Conservation (phyloP, 2,888 invertebrate genomes). For the Lithodes maja region DNA sequence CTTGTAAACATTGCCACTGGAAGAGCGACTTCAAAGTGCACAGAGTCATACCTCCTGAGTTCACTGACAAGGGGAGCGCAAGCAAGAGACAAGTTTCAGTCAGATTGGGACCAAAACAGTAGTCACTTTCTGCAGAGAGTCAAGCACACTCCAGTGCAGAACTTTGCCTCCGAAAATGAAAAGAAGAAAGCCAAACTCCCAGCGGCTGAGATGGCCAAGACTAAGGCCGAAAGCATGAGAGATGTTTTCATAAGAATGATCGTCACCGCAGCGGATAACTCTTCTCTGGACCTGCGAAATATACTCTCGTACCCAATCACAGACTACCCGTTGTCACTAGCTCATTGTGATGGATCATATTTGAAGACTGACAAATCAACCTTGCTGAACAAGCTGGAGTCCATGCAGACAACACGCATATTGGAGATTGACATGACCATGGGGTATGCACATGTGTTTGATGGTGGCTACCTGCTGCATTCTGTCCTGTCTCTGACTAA, state of each 20-base stretch:
- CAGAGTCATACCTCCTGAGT: not conserved
- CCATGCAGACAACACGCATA: not conserved
- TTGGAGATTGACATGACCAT: no score
- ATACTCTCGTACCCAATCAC: slow-evolving; percentile 14
- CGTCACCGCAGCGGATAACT: not conserved
- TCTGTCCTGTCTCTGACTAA: slow-evolving; percentile 1
- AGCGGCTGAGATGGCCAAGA: not conserved
- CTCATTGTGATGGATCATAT: slow-evolving; percentile 30
- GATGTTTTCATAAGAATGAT: slow-evolving; percentile 4
- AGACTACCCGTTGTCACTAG: slow-evolving; percentile 25
- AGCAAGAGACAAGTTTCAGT: slow-evolving; percentile 8
- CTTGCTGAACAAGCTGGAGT: not conserved
- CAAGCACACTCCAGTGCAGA: not conserved
- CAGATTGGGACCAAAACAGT: not conserved
- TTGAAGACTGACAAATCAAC: slow-evolving; percentile 22
- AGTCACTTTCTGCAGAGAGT: not conserved
- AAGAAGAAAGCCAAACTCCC: not conserved
- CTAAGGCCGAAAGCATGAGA: not conserved
- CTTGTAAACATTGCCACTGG: not conserved
- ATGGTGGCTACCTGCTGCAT: slow-evolving; percentile 24
- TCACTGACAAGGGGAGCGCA: not conserved
- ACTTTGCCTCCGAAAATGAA: slow-evolving; percentile 6
- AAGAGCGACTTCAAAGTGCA: not conserved
- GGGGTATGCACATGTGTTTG: not conserved
- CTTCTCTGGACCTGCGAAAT: not conserved